Conservation (phyloP, 2,113 vertebrate genomes). For the Connochaetes taurinus region DNA sequence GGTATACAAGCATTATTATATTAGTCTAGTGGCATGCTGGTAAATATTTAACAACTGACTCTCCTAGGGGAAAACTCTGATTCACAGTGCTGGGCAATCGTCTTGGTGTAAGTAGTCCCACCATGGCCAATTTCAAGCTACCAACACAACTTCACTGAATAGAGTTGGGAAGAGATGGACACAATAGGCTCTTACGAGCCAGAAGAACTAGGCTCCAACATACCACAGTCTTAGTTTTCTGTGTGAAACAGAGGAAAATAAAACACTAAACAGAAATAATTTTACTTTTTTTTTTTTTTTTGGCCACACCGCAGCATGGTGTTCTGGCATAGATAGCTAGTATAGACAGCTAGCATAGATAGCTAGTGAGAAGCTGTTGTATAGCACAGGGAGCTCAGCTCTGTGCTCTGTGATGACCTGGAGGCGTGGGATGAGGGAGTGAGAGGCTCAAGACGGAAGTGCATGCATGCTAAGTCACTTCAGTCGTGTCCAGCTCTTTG, state of each 20-base stretch:
- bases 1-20: neutral
- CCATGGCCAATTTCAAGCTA: neutral
- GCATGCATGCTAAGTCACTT: neutral
- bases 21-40: neutral
- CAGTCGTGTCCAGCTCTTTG: neutral
- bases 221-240: neutral
- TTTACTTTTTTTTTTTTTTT: neutral
- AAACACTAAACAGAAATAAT: neutral
- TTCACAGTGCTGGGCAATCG: neutral
- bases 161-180: neutral
- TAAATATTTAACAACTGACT: neutral
- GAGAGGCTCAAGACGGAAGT: neutral
- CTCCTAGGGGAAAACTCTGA: neutral
- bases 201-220: neutral
- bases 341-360: no score
- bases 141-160: neutral
- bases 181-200: neutral
- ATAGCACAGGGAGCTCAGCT: neutral
- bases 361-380: neutral
- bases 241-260: neutral
- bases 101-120: neutral
- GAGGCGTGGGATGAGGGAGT: neutral
- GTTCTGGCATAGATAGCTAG: neutral
- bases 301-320: neutral
- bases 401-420: neutral